These are phyloP conservation scores for Leucozona laternaria DNA, from an alignment of 2,888 invertebrate genomes.

Conservation along the genomic window DNA sequence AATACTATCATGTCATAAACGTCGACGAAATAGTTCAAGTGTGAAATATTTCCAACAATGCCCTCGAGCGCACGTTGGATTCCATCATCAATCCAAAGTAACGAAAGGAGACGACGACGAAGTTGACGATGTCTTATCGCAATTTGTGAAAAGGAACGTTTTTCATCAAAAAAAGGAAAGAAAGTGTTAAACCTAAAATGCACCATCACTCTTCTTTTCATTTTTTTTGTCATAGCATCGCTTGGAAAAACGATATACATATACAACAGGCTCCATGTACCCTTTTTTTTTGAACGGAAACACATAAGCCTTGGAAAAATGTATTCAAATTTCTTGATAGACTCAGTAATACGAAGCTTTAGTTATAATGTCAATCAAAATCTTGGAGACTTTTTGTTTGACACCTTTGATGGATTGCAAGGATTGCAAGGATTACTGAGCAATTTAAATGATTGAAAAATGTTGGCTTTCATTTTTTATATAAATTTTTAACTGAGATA, in stretches of 20 bases:
- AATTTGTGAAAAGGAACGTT: slow-evolving; percentile 34
- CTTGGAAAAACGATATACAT: slow-evolving; percentile 46
- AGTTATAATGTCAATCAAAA: slow-evolving; percentile 44
- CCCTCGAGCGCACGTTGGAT: slow-evolving; percentile 45
- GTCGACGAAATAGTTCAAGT: slow-evolving; percentile 43
- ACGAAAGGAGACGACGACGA: slow-evolving; percentile 34
- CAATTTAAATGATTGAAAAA: slow-evolving; percentile 17
- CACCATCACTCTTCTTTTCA: slow-evolving; percentile 29
- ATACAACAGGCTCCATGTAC: not conserved
- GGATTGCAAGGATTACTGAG: not conserved
- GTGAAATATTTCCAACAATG: slow-evolving; percentile 43
- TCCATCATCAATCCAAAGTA: slow-evolving; percentile 55
- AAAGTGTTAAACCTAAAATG: slow-evolving; percentile 33
- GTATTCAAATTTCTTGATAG: slow-evolving; percentile 18
- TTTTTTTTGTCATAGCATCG: slow-evolving; percentile 9
- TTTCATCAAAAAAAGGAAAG: slow-evolving; percentile 7
- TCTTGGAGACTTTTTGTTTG: slow-evolving; percentile 18
- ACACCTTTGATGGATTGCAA: slow-evolving; percentile 32
- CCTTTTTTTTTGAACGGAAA: slow-evolving; percentile 2
- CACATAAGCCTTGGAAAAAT: slow-evolving; percentile 22
- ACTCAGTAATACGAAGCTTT: not conserved
- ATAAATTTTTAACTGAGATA: too few relatives aligned
- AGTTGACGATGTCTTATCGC: slow-evolving; percentile 59
- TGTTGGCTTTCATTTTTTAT: not conserved
- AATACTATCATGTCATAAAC: slow-evolving; percentile 6